phyloP scores from a whole-genome alignment of 2,797 vertebrate genomes.

The Pteropus rufus region DNA sequence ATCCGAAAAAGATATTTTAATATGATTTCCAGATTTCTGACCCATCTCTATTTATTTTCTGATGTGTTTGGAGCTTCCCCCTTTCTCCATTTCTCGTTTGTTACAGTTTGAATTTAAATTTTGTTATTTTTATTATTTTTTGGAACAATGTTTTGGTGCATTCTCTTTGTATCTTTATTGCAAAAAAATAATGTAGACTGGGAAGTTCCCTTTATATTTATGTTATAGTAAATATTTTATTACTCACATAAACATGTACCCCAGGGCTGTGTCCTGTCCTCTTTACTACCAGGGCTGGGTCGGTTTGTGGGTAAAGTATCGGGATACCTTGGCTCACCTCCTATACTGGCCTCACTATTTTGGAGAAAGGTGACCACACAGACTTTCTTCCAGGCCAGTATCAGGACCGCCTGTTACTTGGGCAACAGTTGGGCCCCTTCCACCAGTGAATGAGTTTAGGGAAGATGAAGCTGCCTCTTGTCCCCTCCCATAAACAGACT shows the following conservation, averaged over 20 bases:
- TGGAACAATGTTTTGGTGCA: slow-evolving; percentile 78
- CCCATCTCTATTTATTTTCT: slow-evolving; percentile 99
- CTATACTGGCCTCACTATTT: neutral
- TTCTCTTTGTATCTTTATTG: slow-evolving; percentile 93
- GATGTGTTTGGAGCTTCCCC: slow-evolving; percentile 91
- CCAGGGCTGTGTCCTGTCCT: slow-evolving; percentile 95
- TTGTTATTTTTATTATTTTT: slow-evolving; percentile 79
- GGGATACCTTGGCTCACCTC: neutral
- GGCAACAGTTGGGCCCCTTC: neutral
- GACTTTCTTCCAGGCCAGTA: neutral
- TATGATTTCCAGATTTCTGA: slow-evolving; percentile 96
- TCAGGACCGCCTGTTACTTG: neutral
- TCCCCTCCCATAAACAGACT: neutral
- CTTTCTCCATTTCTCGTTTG: slow-evolving; percentile 79
- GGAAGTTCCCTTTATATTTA: slow-evolving; percentile 99
- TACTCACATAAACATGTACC: slow-evolving; percentile 99
- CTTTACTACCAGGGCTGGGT: slow-evolving; percentile 80
- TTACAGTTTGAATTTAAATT: slow-evolving; percentile 75
- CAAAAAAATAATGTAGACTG: slow-evolving; percentile 93
- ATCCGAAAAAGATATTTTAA: slow-evolving; percentile 97
- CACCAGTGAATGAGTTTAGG: neutral
- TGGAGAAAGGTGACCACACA: neutral
- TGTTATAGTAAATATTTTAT: slow-evolving; percentile 99
- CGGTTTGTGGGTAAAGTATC: neutral
- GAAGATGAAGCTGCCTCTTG: neutral